A percentile compares a stretch with the other conserved stretches of the same genome.
Conservation (phyloP, 2,888 invertebrate genomes). For the Cetonia aurata region DNA sequence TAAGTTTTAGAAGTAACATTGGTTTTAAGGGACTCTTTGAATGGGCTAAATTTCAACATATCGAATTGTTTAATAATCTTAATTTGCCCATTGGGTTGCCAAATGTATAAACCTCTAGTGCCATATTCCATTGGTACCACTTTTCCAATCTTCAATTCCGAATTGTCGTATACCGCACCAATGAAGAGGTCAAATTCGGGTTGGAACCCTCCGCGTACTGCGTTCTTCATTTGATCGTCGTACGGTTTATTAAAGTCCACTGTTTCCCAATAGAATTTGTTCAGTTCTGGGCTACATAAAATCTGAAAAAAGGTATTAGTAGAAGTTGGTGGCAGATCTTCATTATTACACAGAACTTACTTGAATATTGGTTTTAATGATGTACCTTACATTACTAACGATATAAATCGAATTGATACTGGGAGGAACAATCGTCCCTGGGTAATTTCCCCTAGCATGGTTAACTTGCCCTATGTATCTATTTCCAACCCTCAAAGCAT, state of each 20-base stretch:
- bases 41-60: constrained; percentile 7
- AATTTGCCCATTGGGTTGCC: constrained; percentile 1
- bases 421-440: constrained; percentile 9
- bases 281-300: constrained; percentile 11
- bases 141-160: constrained; percentile 11
- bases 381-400: neutral
- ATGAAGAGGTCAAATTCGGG: constrained; percentile 7
- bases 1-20: neutral
- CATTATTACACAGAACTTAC: neutral
- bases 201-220: constrained; percentile 12
- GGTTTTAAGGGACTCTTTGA: neutral
- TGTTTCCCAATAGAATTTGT: constrained; percentile 19
- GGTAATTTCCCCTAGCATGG: neutral
- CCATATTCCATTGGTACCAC: constrained; percentile 12
- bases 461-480: constrained; percentile 23
- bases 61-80: neutral
- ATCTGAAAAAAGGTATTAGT: neutral
- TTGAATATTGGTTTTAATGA: neutral
- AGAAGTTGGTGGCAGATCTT: neutral
- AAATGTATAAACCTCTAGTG: neutral
- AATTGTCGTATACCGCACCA: neutral
- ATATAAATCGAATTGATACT: constrained; percentile 6
- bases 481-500: constrained; percentile 20
- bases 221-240: constrained; percentile 3
- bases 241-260: constrained; percentile 17